phyloP scores from a whole-genome alignment of 1,140 invertebrate genomes.

The Ceratosolen fusciceps region DNA sequence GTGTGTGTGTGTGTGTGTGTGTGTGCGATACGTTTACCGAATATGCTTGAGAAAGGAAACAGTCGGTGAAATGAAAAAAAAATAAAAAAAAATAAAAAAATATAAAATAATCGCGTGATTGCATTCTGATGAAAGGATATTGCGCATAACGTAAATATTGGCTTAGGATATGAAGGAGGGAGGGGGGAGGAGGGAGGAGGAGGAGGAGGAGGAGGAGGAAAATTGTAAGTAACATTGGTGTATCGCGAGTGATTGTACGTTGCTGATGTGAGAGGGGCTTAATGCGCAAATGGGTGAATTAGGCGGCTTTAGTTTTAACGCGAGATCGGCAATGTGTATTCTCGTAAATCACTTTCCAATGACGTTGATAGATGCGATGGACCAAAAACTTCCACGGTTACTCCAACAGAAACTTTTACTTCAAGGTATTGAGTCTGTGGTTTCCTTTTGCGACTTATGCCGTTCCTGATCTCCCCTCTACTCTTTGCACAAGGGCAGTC shows the following conservation, averaged over 20 bases:
- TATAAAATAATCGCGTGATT: too few relatives aligned
- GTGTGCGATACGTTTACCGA: too few relatives aligned
- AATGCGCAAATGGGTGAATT: slow-evolving; percentile 15
- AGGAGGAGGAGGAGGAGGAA: too few relatives aligned
- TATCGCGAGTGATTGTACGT: slow-evolving; percentile 23
- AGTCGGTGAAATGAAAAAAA: too few relatives aligned
- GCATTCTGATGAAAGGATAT: too few relatives aligned
- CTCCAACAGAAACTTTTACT: slow-evolving; percentile 36
- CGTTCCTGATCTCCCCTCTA: slow-evolving; percentile 15
- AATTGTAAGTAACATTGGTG: neutral
- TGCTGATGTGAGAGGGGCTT: neutral
- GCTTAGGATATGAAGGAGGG: too few relatives aligned
- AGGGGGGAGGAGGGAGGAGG: too few relatives aligned
- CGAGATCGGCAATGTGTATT: slow-evolving; percentile 9
- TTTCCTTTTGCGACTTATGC: slow-evolving; percentile 23
- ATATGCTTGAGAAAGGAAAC: too few relatives aligned
- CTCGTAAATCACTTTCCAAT: slow-evolving; percentile 44
- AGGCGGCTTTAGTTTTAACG: slow-evolving; percentile 12
- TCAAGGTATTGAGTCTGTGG: slow-evolving; percentile 34
- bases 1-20: too few relatives aligned
- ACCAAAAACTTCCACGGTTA: slow-evolving; percentile 29
- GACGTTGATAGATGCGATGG: slow-evolving; percentile 55
- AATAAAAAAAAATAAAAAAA: too few relatives aligned
- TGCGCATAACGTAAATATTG: too few relatives aligned
- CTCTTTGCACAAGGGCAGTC: slow-evolving; percentile 36